Percentiles rank a stretch among this genome's conserved stretches.
These are phyloP conservation scores for Ursus arctos DNA, from an alignment of 2,113 vertebrate genomes.

Conservation along the genomic window DNA sequence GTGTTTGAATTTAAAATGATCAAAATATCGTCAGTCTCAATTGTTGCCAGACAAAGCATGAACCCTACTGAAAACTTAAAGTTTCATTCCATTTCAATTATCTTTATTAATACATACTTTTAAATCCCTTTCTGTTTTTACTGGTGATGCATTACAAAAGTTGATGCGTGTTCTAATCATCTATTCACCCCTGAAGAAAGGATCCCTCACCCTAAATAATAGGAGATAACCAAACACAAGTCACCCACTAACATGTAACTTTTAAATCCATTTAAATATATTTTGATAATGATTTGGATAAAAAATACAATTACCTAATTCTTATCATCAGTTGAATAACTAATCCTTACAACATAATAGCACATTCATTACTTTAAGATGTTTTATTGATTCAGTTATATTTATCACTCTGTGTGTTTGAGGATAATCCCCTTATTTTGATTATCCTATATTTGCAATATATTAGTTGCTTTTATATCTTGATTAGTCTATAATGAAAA, in stretches of 20 bases:
- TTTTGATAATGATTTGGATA: not conserved
- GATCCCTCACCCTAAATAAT: not conserved
- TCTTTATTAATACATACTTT: not conserved
- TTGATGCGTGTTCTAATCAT: not conserved
- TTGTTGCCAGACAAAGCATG: not conserved
- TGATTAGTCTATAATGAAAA: not conserved
- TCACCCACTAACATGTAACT: not conserved
- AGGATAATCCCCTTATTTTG: not conserved
- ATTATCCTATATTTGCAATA: not conserved
- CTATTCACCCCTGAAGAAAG: accelerated
- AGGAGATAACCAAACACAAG: not conserved
- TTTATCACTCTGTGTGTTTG: not conserved
- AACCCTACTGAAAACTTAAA: not conserved
- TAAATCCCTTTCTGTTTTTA: not conserved
- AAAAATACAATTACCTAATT: not conserved
- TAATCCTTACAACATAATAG: not conserved
- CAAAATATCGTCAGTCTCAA: not conserved
- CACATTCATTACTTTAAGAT: not conserved
- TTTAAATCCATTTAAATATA: not conserved
- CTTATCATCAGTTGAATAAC: not conserved
- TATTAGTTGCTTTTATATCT: not conserved
- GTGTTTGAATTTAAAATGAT: not conserved
- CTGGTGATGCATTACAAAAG: not conserved
- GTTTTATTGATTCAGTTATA: not conserved
- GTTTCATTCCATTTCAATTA: not conserved